Percentiles rank a stretch among this genome's conserved stretches.
Evolutionary conservation across 2,113 vertebrate genomes (phyloP).

Genomic region (Lasiurus cinereus): DNA sequence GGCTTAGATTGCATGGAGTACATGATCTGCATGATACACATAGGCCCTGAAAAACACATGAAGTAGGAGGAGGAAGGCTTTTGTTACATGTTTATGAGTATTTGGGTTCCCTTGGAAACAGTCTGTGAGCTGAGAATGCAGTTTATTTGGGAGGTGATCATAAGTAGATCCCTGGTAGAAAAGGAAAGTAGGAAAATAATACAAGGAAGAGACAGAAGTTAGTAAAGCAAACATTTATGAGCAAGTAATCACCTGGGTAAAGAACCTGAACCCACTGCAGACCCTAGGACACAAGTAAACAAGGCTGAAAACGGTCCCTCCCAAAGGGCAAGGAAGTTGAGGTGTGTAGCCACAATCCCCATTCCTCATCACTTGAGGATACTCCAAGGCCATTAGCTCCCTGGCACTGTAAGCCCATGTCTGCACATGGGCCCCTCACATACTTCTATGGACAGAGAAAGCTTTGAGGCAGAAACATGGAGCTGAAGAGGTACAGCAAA

Average conservation of each 20-base stretch:
- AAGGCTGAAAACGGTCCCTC: neutral
- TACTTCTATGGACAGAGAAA: neutral
- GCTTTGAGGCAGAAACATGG: neutral
- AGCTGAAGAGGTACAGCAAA: neutral
- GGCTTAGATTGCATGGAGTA: neutral
- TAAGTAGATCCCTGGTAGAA: neutral
- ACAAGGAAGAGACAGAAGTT: neutral
- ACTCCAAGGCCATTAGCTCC: neutral
- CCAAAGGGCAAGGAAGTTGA: neutral
- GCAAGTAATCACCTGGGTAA: rapidly evolving
- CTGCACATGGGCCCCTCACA: neutral
- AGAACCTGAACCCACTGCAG: neutral
- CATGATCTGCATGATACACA: neutral
- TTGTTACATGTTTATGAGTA: neutral
- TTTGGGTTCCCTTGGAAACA: neutral
- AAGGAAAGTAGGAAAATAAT: neutral
- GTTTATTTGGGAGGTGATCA: neutral
- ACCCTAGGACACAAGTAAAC: neutral
- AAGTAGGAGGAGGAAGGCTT: neutral
- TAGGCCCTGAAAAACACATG: neutral
- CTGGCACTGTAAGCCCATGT: too few relatives aligned
- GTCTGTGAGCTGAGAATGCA: neutral
- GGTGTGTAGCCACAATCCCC: neutral
- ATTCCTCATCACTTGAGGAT: neutral
- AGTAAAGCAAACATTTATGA: neutral